Percentiles rank a stretch among this genome's conserved stretches.
phyloP scores from a whole-genome alignment of 2,113 vertebrate genomes.

The Baryphthengus martii region DNA sequence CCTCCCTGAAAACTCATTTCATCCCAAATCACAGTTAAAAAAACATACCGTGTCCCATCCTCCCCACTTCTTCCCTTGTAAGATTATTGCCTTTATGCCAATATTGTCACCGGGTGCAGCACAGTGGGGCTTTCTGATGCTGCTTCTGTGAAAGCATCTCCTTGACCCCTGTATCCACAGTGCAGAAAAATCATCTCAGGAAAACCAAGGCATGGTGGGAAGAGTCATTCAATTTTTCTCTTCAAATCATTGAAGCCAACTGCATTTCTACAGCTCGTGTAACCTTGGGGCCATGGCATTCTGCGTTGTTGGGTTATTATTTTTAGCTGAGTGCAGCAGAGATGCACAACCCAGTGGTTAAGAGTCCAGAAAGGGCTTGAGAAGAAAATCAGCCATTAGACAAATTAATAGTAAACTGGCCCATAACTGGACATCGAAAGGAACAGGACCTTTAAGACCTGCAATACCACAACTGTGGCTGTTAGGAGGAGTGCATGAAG shows the following conservation, averaged over 20 bases:
- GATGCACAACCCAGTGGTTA: too few species aligned
- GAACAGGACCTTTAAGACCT: background rate
- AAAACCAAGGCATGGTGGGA: accelerated
- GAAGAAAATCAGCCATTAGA: background rate
- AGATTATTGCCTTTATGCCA: too few species aligned
- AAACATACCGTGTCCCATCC: accelerated
- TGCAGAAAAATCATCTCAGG: accelerated
- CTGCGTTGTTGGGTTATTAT: too few species aligned
- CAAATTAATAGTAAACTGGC: background rate
- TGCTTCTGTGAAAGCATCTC: background rate
- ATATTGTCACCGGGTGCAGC: accelerated
- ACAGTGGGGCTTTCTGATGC: background rate
- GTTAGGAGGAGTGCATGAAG: too few species aligned
- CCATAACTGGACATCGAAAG: background rate
- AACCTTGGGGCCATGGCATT: background rate
- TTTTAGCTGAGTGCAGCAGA: background rate
- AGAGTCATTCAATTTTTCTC: too few species aligned
- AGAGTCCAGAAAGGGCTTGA: background rate
- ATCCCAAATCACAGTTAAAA: background rate
- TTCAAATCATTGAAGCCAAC: background rate
- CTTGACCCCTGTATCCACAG: background rate
- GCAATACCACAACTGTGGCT: too few species aligned
- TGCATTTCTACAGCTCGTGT: accelerated
- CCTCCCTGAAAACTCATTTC: background rate
- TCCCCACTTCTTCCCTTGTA: background rate